Conservation (phyloP, 1,140 invertebrate species). For the Agrilus planipennis region DNA sequence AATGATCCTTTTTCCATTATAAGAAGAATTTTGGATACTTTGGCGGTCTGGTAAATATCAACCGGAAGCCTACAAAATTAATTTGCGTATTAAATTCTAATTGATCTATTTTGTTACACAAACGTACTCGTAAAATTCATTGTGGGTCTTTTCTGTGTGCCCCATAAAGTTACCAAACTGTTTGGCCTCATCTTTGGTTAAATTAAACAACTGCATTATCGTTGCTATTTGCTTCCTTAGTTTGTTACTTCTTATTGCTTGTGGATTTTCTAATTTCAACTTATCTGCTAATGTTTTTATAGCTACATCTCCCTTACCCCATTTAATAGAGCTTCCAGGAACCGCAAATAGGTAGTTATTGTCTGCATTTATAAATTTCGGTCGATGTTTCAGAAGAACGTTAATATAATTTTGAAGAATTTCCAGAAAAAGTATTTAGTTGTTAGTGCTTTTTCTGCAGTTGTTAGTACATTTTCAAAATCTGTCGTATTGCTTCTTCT, state of each 20-base stretch:
- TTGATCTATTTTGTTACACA: too few species aligned
- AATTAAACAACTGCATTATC: constrained; percentile 16
- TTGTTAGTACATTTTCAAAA: constrained; percentile 14
- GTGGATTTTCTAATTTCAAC: constrained; percentile 4
- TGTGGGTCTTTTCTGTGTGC: constrained; percentile 17
- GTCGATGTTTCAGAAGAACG: too few species aligned
- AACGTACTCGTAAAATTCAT: constrained; percentile 18
- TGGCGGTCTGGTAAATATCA: constrained; percentile 17
- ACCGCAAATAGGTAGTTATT: constrained; percentile 5
- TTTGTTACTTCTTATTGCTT: constrained; percentile 5
- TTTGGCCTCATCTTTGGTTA: constrained; percentile 13
- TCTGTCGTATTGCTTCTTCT: constrained; percentile 10
- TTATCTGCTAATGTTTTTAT: constrained; percentile 8
- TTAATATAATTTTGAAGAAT: too few species aligned
- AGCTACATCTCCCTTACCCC: constrained; percentile 6
- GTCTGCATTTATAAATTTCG: too few species aligned
- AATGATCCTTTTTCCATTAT: constrained; percentile 18
- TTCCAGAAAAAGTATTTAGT: too few species aligned
- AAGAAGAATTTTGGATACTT: constrained; percentile 19
- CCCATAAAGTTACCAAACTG: constrained; percentile 17
- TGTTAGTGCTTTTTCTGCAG: constrained; percentile 6
- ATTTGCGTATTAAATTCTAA: too few species aligned
- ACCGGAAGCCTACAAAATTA: constrained; percentile 12
- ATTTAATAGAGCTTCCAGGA: neutral
- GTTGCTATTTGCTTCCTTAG: constrained; percentile 12